Evolutionary conservation across 1,140 invertebrate species (phyloP).

Genomic region (Aphis craccivora): DNA sequence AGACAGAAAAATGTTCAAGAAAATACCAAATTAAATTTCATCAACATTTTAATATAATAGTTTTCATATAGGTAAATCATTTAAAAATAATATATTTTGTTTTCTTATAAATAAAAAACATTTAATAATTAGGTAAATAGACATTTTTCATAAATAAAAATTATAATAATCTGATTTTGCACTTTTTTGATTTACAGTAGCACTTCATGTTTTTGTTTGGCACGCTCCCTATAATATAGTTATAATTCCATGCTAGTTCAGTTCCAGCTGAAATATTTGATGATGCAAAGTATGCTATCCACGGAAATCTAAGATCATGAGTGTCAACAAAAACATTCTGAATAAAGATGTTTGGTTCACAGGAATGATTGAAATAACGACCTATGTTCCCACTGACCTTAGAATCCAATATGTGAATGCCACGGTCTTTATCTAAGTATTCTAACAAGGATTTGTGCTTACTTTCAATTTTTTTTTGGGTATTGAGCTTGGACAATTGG

Average conservation of each 20-base stretch:
- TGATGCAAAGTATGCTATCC: constrained; percentile 94
- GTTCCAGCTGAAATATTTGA: constrained; percentile 87
- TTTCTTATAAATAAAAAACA: background rate
- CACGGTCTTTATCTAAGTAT: background rate
- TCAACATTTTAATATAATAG: background rate
- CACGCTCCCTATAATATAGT: constrained; percentile 93
- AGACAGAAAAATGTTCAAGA: background rate
- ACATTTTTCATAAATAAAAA: background rate
- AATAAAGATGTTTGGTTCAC: constrained; percentile 93
- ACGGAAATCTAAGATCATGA: constrained; percentile 96
- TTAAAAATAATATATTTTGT: background rate
- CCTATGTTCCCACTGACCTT: constrained; percentile 95
- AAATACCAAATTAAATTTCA: background rate
- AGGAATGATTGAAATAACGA: constrained; percentile 94
- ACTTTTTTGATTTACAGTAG: constrained; percentile 72
- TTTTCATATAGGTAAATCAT: background rate
- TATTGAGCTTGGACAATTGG: background rate
- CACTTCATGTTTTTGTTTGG: constrained; percentile 89
- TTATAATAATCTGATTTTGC: constrained; percentile 40
- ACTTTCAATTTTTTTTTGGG: background rate
- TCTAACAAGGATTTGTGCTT: background rate
- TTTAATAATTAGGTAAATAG: background rate
- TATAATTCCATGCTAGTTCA: constrained; percentile 98
- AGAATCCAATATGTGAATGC: constrained; percentile 85
- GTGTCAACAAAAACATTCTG: constrained; percentile 99